Evolutionary conservation across 2,113 vertebrate species (phyloP).

Genomic region (Pelvicachromis taeniatus): DNA sequence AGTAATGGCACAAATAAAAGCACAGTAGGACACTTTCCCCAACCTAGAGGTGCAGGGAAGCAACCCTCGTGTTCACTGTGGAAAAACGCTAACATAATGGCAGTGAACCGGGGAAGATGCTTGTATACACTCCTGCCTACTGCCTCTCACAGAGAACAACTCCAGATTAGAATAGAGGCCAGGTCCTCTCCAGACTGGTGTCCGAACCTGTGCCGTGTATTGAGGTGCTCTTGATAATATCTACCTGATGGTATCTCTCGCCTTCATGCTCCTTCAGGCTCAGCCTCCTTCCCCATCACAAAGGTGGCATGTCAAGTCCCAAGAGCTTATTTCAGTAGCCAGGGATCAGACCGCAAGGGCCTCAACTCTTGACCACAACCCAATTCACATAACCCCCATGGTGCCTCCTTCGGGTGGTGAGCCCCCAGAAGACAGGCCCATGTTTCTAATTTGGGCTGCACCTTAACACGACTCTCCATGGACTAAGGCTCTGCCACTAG

Average conservation of each 20-base stretch:
- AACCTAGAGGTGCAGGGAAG: background rate
- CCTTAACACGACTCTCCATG: background rate
- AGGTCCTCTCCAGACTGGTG: no score
- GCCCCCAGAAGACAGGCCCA: background rate
- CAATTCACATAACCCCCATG: background rate
- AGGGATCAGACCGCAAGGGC: background rate
- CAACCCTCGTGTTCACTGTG: no score
- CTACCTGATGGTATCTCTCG: background rate
- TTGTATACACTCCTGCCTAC: no score
- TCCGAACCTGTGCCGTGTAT: no score
- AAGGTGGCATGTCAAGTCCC: background rate
- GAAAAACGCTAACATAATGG: no score
- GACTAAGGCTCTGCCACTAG: background rate
- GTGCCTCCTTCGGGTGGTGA: no score
- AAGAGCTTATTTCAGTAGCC: background rate
- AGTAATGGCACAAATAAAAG: background rate
- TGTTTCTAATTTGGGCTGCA: background rate
- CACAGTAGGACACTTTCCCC: background rate
- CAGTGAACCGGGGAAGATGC: no score
- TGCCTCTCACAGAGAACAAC: no score
- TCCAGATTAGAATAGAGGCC: no score
- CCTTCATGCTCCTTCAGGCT: background rate
- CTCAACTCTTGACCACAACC: background rate
- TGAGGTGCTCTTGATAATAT: no score
- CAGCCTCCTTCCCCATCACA: accelerated